These are phyloP conservation scores for Trematomus loennbergii DNA, from an alignment of 2,113 vertebrate genomes.

Conservation along the genomic window DNA sequence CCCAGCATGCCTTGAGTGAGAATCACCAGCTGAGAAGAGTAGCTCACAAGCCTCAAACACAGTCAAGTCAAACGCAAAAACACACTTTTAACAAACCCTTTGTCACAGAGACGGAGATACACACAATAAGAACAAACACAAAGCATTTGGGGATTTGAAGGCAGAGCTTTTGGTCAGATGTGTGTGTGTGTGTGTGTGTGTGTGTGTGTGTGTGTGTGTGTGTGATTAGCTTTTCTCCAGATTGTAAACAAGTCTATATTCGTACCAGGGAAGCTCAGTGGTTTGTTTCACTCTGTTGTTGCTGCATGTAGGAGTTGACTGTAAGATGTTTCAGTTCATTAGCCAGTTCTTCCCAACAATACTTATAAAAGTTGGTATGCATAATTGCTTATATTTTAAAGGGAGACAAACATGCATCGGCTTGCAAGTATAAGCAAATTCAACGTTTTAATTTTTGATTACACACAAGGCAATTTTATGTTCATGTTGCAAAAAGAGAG, in stretches of 20 bases:
- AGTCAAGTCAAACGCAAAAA: conserved; percentile 13
- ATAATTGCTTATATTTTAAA: conserved; percentile 31
- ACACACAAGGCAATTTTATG: neutral
- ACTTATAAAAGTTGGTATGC: neutral
- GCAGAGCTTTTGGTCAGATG: neutral
- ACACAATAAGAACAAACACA: neutral
- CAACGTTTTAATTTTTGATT: neutral
- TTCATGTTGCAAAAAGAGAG: neutral
- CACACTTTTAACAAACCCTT: conserved; percentile 12
- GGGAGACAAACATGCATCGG: neutral
- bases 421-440: neutral
- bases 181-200: neutral
- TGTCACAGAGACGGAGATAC: conserved; percentile 17
- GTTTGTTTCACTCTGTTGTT: conserved; percentile 13
- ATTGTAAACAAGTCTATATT: conserved; percentile 22
- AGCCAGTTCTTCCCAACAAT: conserved; percentile 16
- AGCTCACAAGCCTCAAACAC: neutral
- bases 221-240: conserved; percentile 3
- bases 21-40: neutral
- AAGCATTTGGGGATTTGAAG: conserved; percentile 21
- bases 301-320: conserved; percentile 13
- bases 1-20: conserved; percentile 9
- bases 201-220: conserved; percentile 2
- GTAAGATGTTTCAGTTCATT: conserved; percentile 42
- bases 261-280: neutral